Conservation (phyloP, 92 coral and sea anemone genomes). For the Hydrozoanthus gracilis region DNA sequence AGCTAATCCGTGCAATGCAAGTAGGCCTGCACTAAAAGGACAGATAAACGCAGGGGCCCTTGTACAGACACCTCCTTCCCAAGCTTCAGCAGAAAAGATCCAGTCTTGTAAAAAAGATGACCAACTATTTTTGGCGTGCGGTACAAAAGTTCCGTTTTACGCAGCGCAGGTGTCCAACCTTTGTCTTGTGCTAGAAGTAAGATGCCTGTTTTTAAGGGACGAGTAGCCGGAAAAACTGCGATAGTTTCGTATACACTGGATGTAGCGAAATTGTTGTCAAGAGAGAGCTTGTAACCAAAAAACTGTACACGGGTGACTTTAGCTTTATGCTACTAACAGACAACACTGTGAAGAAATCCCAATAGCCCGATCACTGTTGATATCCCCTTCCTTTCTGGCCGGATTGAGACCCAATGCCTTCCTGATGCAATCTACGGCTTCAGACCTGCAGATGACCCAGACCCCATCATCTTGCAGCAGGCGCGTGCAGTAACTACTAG, state of each 20-base stretch:
- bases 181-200: constrained; percentile 5
- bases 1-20: background rate
- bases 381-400: constrained; percentile 58
- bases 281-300: background rate
- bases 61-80: background rate
- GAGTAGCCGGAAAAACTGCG: background rate
- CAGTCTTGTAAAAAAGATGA: constrained; percentile 7
- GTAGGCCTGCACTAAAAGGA: background rate
- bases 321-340: constrained; percentile 55
- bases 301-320: background rate
- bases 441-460: constrained; percentile 41
- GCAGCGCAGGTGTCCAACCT: constrained; percentile 38
- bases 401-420: constrained; percentile 54
- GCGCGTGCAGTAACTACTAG: constrained; percentile 3
- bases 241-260: background rate
- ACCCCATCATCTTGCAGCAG: constrained; percentile 9
- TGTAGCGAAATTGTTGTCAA: background rate
- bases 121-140: constrained; percentile 49
- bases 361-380: constrained; percentile 55
- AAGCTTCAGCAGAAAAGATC: constrained; percentile 19
- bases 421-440: constrained; percentile 32
- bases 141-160: constrained; percentile 41
- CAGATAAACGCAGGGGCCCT: constrained; percentile 2
- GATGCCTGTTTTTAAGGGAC: constrained; percentile 24
- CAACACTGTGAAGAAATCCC: constrained; percentile 68